phyloP scores from a whole-genome alignment of 1,140 invertebrate species.

The Orchestia grillus region DNA sequence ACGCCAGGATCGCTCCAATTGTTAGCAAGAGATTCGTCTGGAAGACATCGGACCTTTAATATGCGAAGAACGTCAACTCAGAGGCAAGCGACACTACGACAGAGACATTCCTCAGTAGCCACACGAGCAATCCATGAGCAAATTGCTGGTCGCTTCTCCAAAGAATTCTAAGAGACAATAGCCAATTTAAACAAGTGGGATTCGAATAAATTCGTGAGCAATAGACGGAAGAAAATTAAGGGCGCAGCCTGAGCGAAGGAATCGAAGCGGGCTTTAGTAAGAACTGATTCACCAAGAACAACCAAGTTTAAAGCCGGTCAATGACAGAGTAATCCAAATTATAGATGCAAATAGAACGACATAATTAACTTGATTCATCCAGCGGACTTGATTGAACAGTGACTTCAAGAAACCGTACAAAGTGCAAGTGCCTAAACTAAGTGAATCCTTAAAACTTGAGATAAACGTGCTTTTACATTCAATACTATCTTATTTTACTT shows the following conservation, averaged over 20 bases:
- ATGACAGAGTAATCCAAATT: not conserved
- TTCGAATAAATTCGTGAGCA: not conserved
- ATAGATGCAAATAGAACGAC: not conserved
- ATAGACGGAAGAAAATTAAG: not conserved
- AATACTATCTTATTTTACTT: not conserved
- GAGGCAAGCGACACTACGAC: slow-evolving; percentile 32
- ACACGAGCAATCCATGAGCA: slow-evolving; percentile 17
- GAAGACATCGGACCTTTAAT: slow-evolving; percentile 6
- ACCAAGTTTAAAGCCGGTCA: not conserved
- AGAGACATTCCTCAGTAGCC: slow-evolving; percentile 8
- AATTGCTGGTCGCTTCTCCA: slow-evolving; percentile 1
- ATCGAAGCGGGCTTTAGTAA: not conserved
- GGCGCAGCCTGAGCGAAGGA: not conserved
- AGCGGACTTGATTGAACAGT: not conserved
- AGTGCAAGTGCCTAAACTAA: not conserved
- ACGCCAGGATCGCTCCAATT: not conserved
- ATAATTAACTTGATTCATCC: not conserved
- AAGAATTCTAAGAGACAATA: not conserved
- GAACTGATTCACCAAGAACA: not conserved
- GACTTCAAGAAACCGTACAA: not conserved
- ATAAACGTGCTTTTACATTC: not conserved
- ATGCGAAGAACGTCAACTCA: slow-evolving; percentile 32
- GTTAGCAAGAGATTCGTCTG: not conserved
- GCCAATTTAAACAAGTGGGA: not conserved
- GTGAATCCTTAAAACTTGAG: not conserved